These are phyloP conservation scores for Drosophila macrospina DNA, from an alignment of 2,888 invertebrate species.

Conservation along the genomic window DNA sequence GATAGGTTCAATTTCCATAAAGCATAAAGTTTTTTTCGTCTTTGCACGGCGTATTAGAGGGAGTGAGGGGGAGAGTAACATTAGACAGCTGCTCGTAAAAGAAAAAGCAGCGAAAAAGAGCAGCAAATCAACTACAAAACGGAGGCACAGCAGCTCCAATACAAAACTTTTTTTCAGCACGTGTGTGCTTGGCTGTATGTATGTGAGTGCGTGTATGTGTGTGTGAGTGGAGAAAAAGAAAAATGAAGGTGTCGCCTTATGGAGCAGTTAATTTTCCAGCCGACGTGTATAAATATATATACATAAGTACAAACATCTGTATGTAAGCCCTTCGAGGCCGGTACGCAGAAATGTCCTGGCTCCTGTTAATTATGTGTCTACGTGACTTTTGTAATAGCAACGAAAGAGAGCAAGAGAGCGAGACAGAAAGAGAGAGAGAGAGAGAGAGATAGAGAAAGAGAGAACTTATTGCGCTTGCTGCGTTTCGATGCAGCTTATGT, in stretches of 20 bases:
- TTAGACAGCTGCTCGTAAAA: conserved; percentile 72
- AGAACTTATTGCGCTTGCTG: conserved; percentile 45
- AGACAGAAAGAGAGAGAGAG: not conserved
- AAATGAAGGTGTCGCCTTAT: conserved; percentile 68
- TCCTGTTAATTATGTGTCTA: conserved; percentile 73
- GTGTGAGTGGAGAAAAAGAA: conserved; percentile 24
- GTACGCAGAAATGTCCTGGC: conserved; percentile 26
- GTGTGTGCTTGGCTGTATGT: conserved; percentile 24
- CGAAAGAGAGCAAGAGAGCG: not conserved
- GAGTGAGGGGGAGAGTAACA: conserved; percentile 22
- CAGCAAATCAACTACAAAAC: conserved; percentile 73
- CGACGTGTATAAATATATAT: not conserved
- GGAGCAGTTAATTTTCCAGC: conserved; percentile 63
- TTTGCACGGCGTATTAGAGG: conserved; percentile 4
- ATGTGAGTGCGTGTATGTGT: conserved; percentile 1
- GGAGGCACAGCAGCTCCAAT: conserved; percentile 28
- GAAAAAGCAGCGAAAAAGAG: conserved; percentile 43
- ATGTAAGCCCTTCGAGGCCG: conserved; percentile 18
- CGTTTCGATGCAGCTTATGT: conserved; percentile 42
- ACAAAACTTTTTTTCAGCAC: conserved; percentile 57
- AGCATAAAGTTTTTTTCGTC: conserved; percentile 60
- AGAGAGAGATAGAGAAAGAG: not conserved
- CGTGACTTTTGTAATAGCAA: conserved; percentile 50
- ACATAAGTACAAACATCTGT: conserved; percentile 9
- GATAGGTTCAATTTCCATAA: conserved; percentile 80